Conservation (phyloP, 1,140 invertebrate genomes). For the Oedothorax gibbosus region DNA sequence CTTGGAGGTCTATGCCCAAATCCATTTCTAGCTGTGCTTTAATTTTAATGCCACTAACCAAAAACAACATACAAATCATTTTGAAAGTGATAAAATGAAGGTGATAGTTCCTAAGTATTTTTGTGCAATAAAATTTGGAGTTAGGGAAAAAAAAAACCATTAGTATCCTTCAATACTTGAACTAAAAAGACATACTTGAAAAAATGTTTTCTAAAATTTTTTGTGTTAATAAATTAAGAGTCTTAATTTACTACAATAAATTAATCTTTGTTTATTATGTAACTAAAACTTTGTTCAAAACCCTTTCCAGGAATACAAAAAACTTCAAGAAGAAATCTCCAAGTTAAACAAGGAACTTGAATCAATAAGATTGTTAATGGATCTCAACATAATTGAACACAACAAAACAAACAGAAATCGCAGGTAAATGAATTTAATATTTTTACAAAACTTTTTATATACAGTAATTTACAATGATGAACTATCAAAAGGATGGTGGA, state of each 20-base stretch:
- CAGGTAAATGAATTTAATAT: conserved; percentile 17
- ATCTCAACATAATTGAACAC: conserved; percentile 28
- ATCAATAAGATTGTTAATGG: conserved; percentile 24
- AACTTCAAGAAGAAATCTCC: conserved; percentile 25
- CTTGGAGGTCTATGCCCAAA: no score
- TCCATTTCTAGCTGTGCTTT: no score
- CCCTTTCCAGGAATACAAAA: conserved; percentile 28
- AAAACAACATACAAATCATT: no score
- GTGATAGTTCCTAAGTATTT: no score
- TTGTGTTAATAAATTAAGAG: neutral
- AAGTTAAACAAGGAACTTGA: conserved; percentile 14
- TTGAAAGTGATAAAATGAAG: no score
- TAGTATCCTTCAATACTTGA: no score
- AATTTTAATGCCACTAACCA: no score
- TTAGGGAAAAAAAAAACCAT: no score
- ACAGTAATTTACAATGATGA: neutral
- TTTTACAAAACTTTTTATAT: neutral
- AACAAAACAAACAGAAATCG: conserved; percentile 6
- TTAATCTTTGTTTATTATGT: neutral
- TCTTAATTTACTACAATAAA: neutral
- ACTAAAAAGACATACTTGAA: no score
- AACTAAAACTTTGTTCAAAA: neutral
- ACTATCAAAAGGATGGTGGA: neutral
- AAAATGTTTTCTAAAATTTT: no score
- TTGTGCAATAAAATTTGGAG: no score